Conservation (phyloP, 1,140 invertebrate genomes). For the Penaeus japonicus region DNA sequence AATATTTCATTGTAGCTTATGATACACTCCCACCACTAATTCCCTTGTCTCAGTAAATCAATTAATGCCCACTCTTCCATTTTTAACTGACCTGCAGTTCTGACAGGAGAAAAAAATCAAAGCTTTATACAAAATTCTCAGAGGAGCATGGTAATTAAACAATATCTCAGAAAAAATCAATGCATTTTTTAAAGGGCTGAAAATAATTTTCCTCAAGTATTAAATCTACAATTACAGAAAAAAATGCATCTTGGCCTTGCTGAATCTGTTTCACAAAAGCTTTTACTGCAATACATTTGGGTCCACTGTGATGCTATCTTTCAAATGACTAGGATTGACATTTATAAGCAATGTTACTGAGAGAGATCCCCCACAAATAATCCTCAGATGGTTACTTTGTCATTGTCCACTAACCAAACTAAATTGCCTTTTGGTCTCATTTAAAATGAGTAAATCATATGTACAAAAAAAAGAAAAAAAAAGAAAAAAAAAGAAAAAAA, state of each 20-base stretch:
- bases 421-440: constrained; percentile 19
- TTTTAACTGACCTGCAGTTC: constrained; percentile 1
- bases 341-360: constrained; percentile 20
- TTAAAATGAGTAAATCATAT: constrained; percentile 18
- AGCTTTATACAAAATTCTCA: too few species aligned
- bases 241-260: constrained; percentile 18
- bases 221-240: constrained; percentile 6
- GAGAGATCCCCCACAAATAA: not conserved
- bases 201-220: not conserved
- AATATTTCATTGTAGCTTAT: too few species aligned
- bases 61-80: not conserved
- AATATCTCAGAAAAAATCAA: too few species aligned
- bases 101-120: too few species aligned
- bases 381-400: not conserved
- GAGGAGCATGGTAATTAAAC: too few species aligned
- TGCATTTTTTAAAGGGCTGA: not conserved
- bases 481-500: too few species aligned
- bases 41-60: too few species aligned
- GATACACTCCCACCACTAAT: too few species aligned
- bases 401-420: constrained; percentile 13
- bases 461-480: too few species aligned
- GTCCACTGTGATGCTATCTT: constrained; percentile 23
- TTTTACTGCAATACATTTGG: not conserved
- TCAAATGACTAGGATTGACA: constrained; percentile 42
- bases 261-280: not conserved